These are phyloP conservation scores for Callimorpha dominula DNA, from an alignment of 2,888 invertebrate species.

Conservation along the genomic window DNA sequence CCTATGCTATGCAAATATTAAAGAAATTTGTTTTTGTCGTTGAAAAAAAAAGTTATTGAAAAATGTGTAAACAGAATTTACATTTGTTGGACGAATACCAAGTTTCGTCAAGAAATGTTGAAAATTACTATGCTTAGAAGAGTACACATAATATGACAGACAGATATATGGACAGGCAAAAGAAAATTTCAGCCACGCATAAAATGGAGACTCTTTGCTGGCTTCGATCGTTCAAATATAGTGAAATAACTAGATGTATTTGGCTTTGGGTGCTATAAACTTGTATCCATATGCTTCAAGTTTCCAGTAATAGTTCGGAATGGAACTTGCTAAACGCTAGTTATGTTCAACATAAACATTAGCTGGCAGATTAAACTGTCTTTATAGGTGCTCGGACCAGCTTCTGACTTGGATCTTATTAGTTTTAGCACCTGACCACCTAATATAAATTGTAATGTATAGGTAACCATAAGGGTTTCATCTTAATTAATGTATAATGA, in stretches of 20 bases:
- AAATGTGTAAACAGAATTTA: too few relatives aligned
- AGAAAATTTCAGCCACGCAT: too few relatives aligned
- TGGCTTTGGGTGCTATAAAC: constrained; percentile 27
- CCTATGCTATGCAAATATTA: too few relatives aligned
- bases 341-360: constrained; percentile 41
- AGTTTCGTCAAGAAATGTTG: background rate
- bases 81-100: background rate
- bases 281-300: constrained; percentile 34
- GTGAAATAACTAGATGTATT: constrained; percentile 18
- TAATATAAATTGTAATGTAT: background rate
- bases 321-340: constrained; percentile 33
- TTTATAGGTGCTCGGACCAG: constrained; percentile 11
- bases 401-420: background rate
- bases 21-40: too few relatives aligned
- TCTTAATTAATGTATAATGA: too few relatives aligned
- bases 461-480: background rate
- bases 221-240: too few relatives aligned
- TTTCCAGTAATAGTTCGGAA: constrained; percentile 38
- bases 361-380: constrained; percentile 16
- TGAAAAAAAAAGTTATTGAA: too few relatives aligned
- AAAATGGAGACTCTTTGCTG: too few relatives aligned
- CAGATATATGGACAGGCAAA: too few relatives aligned
- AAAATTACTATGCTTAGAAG: too few relatives aligned
- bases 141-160: too few relatives aligned
- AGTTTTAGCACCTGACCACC: background rate